These are phyloP conservation scores for Peribatodes rhomboidaria DNA, from an alignment of 2,888 invertebrate genomes.

Conservation along the genomic window DNA sequence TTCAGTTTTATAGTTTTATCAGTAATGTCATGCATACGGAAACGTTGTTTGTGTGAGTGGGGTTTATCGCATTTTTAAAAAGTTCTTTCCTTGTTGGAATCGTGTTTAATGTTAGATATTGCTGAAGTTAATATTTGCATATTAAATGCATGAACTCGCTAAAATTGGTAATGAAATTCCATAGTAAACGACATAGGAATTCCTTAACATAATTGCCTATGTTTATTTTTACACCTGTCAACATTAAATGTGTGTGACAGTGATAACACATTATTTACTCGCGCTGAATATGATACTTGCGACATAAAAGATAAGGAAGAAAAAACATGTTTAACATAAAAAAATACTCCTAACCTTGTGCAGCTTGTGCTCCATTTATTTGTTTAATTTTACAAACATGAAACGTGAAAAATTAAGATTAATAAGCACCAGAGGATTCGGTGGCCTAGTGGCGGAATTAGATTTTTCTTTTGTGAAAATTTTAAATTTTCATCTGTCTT, in stretches of 20 bases:
- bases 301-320: constrained; percentile 27
- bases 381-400: constrained; percentile 23
- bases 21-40: constrained; percentile 31
- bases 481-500: not conserved
- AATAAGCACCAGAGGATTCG: constrained; percentile 22
- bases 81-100: not conserved
- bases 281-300: constrained; percentile 15
- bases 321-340: constrained; percentile 20
- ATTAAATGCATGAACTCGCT: not conserved
- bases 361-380: constrained; percentile 28
- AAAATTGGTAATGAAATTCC: not conserved
- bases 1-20: constrained; percentile 36
- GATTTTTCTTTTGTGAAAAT: constrained; percentile 1
- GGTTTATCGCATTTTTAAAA: not conserved
- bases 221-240: constrained; percentile 23
- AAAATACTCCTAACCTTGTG: constrained; percentile 19
- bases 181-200: no score
- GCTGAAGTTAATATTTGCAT: not conserved
- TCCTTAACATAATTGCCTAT: not conserved
- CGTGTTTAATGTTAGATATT: not conserved
- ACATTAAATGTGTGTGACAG: constrained; percentile 16
- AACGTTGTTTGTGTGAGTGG: constrained; percentile 19
- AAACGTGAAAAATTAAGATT: constrained; percentile 14
- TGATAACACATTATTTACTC: constrained; percentile 25
- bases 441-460: constrained; percentile 15